phyloP scores from a whole-genome alignment of 1,140 invertebrate genomes.

The Lanistes nyassanus region DNA sequence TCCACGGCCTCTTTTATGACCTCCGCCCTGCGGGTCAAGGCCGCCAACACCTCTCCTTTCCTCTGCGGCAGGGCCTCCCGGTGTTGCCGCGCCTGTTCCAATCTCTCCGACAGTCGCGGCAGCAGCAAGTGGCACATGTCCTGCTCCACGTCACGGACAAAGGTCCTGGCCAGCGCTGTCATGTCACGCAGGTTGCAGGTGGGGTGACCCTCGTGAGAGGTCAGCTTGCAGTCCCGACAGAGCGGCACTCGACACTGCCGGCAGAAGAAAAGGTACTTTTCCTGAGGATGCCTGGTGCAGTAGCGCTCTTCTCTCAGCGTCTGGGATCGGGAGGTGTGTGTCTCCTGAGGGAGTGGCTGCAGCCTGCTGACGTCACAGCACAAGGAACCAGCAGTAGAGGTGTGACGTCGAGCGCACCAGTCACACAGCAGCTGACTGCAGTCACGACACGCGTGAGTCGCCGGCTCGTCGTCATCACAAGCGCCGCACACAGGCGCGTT shows the following conservation, averaged over 20 bases:
- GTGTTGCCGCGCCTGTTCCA: background rate
- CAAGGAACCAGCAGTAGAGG: background rate
- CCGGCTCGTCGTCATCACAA: conserved; percentile 1
- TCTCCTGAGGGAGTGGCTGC: background rate
- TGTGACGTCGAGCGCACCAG: conserved; percentile 14
- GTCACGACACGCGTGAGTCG: conserved; percentile 9
- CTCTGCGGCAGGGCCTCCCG: background rate
- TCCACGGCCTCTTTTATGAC: conserved; percentile 12
- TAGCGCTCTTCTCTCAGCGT: background rate
- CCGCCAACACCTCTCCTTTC: background rate
- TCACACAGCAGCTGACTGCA: conserved; percentile 22
- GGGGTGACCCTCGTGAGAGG: conserved; percentile 26
- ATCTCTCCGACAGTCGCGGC: background rate
- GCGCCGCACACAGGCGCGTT: background rate
- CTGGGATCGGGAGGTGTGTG: no score
- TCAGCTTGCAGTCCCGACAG: conserved; percentile 30
- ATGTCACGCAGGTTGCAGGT: conserved; percentile 6
- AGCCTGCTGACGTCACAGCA: conserved; percentile 1
- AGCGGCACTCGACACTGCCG: conserved; percentile 1
- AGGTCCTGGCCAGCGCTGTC: background rate
- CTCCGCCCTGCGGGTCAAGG: background rate
- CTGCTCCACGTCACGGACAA: background rate
- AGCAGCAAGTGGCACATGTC: background rate
- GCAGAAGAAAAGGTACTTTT: conserved; percentile 27
- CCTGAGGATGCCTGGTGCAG: conserved; percentile 16